Base-by-base conservation (phyloP, 2,113 vertebrate genomes). In the Mirounga angustirostris region DNA sequence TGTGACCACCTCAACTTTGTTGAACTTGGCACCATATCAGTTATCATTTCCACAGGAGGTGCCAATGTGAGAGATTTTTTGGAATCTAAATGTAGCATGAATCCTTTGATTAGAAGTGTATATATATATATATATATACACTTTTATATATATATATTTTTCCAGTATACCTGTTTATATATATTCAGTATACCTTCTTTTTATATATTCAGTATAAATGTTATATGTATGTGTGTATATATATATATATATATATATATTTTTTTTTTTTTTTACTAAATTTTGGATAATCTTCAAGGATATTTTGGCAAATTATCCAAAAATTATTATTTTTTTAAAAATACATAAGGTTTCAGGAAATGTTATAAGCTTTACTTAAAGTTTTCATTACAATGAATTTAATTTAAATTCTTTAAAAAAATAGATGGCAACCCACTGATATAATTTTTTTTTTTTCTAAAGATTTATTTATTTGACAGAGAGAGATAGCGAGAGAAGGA, bases 11-110 rank as follows among this genome's bases (percentile, higher is more conserved):
- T 98, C 95, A 69, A 93, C 97, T 98, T 98, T 97, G 97, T 97
- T 98, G 97, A 98, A 98, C 98, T 98, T 88, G 73, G 96, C 95
- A 76, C 96, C 84, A 22, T 97, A 95, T 97, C 98, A 87, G 97
- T 98, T 98, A 96, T 97, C 98, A 95, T 98, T 98, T 97, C 93
- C 98, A 97, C 95, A 98, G 98, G 98, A 98, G 97, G 98, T 97
- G 97, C 98, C 98, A 98, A 95, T 54, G 94, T 89, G 96, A 95
- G 98, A 86, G 95, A 95, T 97, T 95, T 97, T 92, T 92, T 98
- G 95, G 97, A 98, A 97, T 95, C 67, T 69, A 97, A 98, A 97
- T 87, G 92, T 24, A 98, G 54, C 78, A 73, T 12, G 26, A 87
- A 63, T 95, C 40, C 95, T 98, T 98, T 28, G n/a, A 81, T 83